Conservation (phyloP, 2,888 invertebrate genomes). For the Agonopterix heracliana region DNA sequence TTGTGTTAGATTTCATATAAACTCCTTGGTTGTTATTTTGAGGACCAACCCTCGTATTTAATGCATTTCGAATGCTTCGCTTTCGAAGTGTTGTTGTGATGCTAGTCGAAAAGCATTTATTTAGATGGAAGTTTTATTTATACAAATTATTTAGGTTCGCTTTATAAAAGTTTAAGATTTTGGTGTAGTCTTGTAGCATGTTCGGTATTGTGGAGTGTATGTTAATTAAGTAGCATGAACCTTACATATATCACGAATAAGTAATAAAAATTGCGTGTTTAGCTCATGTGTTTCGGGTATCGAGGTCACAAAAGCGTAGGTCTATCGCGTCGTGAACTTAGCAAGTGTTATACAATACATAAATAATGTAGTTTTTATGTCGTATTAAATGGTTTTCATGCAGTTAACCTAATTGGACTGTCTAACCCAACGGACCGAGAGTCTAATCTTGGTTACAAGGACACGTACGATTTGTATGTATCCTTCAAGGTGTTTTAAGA, state of each 20-base stretch:
- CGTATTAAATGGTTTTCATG: too few species aligned
- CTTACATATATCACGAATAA: neutral
- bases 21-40: conserved; percentile 10
- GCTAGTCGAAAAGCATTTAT: conserved; percentile 21
- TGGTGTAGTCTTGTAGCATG: conserved; percentile 13
- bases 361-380: too few species aligned
- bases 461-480: too few species aligned
- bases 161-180: too few species aligned
- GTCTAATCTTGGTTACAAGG: too few species aligned
- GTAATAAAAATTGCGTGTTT: neutral
- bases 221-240: conserved; percentile 14
- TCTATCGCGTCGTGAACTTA: conserved; percentile 3
- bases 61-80: conserved; percentile 48
- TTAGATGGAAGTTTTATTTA: conserved; percentile 5
- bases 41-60: conserved; percentile 24
- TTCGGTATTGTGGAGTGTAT: conserved; percentile 19
- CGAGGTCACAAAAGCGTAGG: conserved; percentile 6
- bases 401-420: too few species aligned
- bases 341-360: neutral
- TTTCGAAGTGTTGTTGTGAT: conserved; percentile 32
- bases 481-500: neutral
- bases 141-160: conserved; percentile 1
- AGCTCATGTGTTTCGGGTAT: neutral
- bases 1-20: neutral
- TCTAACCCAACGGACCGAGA: too few species aligned